phyloP scores from a whole-genome alignment of 2,888 invertebrate genomes.

The Troides aeacus region DNA sequence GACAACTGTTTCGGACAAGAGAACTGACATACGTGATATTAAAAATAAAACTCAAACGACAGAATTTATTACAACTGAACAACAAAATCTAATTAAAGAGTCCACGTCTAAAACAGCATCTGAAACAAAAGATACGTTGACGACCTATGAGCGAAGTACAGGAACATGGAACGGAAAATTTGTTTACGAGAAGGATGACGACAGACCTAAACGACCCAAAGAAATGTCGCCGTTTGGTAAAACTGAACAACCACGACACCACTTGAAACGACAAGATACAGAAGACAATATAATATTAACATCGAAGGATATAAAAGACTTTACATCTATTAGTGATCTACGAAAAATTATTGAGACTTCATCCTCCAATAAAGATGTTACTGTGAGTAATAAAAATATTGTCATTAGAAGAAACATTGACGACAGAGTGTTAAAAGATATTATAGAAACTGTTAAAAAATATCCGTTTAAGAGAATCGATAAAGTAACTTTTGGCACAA shows the following conservation, averaged over 20 bases:
- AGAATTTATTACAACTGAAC: constrained; percentile 68
- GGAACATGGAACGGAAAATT: constrained; percentile 81
- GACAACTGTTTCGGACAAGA: constrained; percentile 50
- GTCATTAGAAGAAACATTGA: constrained; percentile 73
- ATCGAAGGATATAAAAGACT: constrained; percentile 73
- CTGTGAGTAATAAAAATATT: constrained; percentile 71
- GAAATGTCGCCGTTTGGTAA: constrained; percentile 70
- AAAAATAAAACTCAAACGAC: constrained; percentile 56
- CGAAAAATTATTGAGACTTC: constrained; percentile 72
- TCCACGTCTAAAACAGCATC: constrained; percentile 53
- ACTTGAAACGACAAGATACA: constrained; percentile 71
- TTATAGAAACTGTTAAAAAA: constrained; percentile 73
- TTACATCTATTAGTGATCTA: constrained; percentile 72
- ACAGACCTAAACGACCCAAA: constrained; percentile 65
- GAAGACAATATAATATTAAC: constrained; percentile 74
- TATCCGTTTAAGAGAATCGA: constrained; percentile 75
- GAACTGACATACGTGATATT: constrained; percentile 49
- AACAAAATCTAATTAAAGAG: constrained; percentile 72
- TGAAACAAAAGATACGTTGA: constrained; percentile 67
- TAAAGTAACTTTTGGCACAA: constrained; percentile 78
- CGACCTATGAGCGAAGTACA: constrained; percentile 70
- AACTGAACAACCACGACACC: constrained; percentile 66
- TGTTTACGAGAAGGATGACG: constrained; percentile 72
- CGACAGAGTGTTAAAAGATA: constrained; percentile 69
- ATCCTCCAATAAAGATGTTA: constrained; percentile 67